Conservation (phyloP, 2,797 vertebrate genomes). For the Tapirus indicus region DNA sequence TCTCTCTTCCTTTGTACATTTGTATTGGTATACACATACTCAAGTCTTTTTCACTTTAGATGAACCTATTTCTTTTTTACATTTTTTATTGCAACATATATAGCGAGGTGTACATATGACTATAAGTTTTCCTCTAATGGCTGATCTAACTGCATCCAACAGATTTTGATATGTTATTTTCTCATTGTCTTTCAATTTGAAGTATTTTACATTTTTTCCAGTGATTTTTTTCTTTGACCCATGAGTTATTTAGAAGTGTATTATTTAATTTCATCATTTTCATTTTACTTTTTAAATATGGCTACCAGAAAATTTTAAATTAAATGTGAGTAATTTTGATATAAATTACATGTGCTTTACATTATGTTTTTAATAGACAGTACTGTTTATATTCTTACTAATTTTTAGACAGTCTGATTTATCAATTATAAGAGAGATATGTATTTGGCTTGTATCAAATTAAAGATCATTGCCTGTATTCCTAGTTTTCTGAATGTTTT, state of each 20-base stretch:
- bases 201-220: not conserved
- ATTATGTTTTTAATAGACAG: not conserved
- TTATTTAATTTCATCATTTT: not conserved
- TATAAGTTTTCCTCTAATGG: not conserved
- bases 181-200: not conserved
- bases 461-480: not conserved
- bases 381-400: not conserved
- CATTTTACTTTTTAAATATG: not conserved
- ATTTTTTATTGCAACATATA: not conserved
- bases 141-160: not conserved
- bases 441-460: not conserved
- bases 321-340: not conserved
- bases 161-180: not conserved
- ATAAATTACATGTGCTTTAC: not conserved
- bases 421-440: not conserved
- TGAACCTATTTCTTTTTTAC: not conserved
- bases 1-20: not conserved
- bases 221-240: not conserved
- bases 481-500: constrained; percentile 3
- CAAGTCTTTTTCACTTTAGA: not conserved
- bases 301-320: not conserved
- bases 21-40: not conserved
- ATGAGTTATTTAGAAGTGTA: not conserved
- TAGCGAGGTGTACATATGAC: not conserved
- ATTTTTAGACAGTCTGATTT: not conserved